phyloP scores from a whole-genome alignment of 2,888 invertebrate species.

The Lycaena phlaeas region DNA sequence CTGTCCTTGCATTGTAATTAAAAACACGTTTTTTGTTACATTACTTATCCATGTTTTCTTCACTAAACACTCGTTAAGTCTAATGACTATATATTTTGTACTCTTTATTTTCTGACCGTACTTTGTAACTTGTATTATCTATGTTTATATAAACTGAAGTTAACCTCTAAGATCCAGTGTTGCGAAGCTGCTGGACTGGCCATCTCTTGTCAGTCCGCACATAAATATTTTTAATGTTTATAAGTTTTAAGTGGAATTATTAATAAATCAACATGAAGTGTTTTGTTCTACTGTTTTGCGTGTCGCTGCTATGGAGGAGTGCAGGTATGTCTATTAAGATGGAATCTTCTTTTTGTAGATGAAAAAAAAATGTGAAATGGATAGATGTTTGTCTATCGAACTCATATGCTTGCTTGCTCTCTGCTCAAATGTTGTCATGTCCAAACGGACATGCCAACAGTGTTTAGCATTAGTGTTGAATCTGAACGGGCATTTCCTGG shows the following conservation, averaged over 20 bases:
- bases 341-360: background rate
- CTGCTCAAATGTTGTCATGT: no score
- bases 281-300: slow-evolving; percentile 13
- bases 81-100: no score
- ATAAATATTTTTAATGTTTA: background rate
- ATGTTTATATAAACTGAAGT: slow-evolving; percentile 43
- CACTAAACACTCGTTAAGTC: no score
- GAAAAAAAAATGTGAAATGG: background rate
- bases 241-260: background rate
- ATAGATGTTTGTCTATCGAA: background rate
- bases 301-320: slow-evolving; percentile 14
- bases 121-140: slow-evolving; percentile 37
- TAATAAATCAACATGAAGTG: slow-evolving; percentile 16
- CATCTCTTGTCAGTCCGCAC: slow-evolving; percentile 22
- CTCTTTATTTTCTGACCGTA: slow-evolving; percentile 35
- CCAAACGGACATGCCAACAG: no score
- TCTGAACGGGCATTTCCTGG: no score
- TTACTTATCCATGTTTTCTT: no score
- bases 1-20: no score
- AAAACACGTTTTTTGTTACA: no score
- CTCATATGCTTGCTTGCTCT: no score
- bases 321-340: slow-evolving; percentile 19
- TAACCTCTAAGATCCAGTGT: slow-evolving; percentile 62
- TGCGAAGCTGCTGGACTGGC: slow-evolving; percentile 29
- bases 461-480: no score